These are phyloP conservation scores for Casuarius casuarius DNA, from an alignment of 2,113 vertebrate genomes.

Conservation along the genomic window DNA sequence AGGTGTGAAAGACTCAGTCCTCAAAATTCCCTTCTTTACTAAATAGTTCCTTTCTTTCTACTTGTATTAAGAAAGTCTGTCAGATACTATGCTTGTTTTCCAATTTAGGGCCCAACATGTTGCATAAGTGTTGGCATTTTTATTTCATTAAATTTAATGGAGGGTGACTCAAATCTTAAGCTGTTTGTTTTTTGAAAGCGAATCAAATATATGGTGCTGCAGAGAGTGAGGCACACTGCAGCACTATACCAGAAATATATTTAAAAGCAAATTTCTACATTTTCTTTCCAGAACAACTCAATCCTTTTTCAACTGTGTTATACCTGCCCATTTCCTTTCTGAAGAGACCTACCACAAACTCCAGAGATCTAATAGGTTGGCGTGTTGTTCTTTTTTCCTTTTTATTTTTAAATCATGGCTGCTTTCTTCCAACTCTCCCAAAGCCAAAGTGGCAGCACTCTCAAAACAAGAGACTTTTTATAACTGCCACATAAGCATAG, in stretches of 20 bases:
- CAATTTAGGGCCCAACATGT: neutral
- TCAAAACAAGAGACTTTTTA: neutral
- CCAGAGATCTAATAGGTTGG: neutral
- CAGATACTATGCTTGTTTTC: neutral
- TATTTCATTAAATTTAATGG: slow-evolving; percentile 17
- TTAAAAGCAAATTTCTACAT: neutral
- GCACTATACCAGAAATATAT: neutral
- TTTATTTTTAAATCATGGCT: neutral
- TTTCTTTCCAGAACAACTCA: neutral
- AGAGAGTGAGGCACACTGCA: neutral
- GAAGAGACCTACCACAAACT: neutral
- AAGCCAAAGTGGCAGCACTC: neutral
- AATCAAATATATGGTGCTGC: neutral
- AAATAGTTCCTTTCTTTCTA: neutral
- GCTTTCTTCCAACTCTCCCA: neutral
- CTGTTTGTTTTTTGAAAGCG: slow-evolving; percentile 36
- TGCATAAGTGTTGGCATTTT: slow-evolving; percentile 34
- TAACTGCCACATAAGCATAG: fast-evolving
- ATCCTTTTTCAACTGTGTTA: neutral
- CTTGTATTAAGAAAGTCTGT: neutral
- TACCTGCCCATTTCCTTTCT: neutral
- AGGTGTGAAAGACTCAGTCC: neutral
- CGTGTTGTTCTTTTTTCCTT: no score
- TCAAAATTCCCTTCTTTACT: neutral
- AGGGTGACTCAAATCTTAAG: slow-evolving; percentile 50